A percentile compares a stretch with the other conserved stretches of the same genome.
Evolutionary conservation across 2,113 vertebrate species (phyloP).

Genomic region (Sapayoa aenigma): DNA sequence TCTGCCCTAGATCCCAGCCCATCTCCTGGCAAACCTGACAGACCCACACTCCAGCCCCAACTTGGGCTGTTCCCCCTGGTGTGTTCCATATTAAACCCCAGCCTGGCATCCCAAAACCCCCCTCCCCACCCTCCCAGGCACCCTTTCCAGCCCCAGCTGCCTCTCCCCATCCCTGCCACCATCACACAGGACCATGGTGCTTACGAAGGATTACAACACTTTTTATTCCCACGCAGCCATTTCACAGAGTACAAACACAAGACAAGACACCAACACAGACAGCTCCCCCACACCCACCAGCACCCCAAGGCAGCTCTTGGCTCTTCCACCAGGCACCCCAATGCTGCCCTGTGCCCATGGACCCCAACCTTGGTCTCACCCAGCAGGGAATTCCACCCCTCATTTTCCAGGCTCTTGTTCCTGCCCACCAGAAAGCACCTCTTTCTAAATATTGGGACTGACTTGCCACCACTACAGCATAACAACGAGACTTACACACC

Average conservation of each 20-base stretch:
- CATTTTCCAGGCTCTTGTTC: fast-evolving
- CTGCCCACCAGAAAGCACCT: not conserved
- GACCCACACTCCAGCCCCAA: too few relatives aligned
- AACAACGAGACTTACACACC: not conserved
- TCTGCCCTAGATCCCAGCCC: too few relatives aligned
- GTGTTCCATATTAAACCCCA: fast-evolving
- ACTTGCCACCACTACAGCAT: not conserved
- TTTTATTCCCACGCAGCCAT: slow-evolving; percentile 57
- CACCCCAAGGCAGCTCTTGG: not conserved
- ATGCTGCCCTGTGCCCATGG: fast-evolving
- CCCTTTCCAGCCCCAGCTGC: not conserved
- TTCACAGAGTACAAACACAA: slow-evolving; percentile 46
- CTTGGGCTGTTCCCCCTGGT: fast-evolving
- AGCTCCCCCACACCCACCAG: not conserved
- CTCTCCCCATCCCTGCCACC: fast-evolving
- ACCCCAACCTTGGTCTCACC: not conserved
- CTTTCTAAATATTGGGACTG: fast-evolving
- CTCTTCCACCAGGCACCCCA: fast-evolving
- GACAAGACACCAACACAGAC: slow-evolving; percentile 13
- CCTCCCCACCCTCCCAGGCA: not conserved
- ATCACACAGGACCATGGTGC: not conserved
- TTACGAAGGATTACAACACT: slow-evolving; percentile 28
- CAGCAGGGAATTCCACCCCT: not conserved
- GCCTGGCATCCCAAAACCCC: not conserved
- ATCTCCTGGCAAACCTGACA: too few relatives aligned